Conservation (phyloP, 2,888 invertebrate genomes). For the Agonopterix arenella region DNA sequence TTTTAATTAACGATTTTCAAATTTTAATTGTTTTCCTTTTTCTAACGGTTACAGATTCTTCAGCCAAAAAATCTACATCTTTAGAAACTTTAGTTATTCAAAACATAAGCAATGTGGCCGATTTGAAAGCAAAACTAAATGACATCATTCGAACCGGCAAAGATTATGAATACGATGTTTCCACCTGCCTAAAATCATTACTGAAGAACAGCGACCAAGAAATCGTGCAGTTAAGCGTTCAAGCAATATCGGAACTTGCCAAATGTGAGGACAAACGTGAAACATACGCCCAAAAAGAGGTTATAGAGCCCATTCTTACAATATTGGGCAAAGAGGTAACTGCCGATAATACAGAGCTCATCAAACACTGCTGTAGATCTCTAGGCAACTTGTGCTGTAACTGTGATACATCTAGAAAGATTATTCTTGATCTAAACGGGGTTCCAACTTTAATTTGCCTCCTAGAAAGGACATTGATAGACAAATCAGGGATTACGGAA, state of each 20-base stretch:
- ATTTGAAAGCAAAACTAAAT: conserved; percentile 62
- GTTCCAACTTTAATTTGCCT: conserved; percentile 60
- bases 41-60: conserved; percentile 34
- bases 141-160: conserved; percentile 60
- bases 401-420: conserved; percentile 82
- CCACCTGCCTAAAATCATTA: conserved; percentile 56
- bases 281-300: conserved; percentile 79
- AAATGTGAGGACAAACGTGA: conserved; percentile 86
- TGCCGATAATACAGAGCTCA: conserved; percentile 66
- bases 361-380: conserved; percentile 87
- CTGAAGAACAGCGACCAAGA: conserved; percentile 61
- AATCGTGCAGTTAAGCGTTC: conserved; percentile 76
- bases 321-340: conserved; percentile 58
- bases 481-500: conserved; percentile 43
- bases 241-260: conserved; percentile 88
- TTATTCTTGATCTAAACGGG: conserved; percentile 67
- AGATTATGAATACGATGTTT: conserved; percentile 64
- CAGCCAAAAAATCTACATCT: conserved; percentile 56
- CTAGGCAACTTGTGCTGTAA: conserved; percentile 94
- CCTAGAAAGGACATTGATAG: conserved; percentile 40
- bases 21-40: not conserved
- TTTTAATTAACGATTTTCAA: not conserved
- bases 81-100: conserved; percentile 57
- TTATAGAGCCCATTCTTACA: conserved; percentile 77
- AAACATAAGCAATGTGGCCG: conserved; percentile 53